Conservation (phyloP, 2,888 invertebrate genomes). For the Hypomecis punctinalis region DNA sequence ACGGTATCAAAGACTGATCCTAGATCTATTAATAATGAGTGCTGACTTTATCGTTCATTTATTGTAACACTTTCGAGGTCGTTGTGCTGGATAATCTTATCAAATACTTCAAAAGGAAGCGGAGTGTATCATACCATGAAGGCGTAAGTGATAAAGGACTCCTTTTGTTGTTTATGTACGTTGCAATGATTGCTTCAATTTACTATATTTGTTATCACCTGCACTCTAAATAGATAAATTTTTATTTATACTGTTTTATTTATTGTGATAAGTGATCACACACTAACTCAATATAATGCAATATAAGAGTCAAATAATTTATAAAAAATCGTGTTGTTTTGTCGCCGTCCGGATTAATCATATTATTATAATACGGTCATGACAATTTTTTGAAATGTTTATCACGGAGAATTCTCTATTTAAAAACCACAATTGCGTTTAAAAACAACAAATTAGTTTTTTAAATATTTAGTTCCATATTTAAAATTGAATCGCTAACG, state of each 20-base stretch:
- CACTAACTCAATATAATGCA: no score
- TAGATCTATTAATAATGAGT: neutral
- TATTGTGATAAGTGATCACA: neutral
- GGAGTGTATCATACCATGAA: slow-evolving; percentile 23
- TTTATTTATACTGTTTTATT: neutral
- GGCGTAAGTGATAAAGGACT: slow-evolving; percentile 20
- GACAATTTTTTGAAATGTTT: no score
- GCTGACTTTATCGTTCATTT: slow-evolving; percentile 18
- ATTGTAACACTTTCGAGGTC: slow-evolving; percentile 29
- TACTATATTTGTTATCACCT: neutral
- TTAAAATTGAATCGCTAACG: no score
- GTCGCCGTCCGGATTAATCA: no score
- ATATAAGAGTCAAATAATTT: no score
- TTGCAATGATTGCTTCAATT: slow-evolving; percentile 1
- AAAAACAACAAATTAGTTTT: no score
- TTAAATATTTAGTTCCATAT: no score
- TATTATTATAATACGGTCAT: no score
- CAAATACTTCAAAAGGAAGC: slow-evolving; percentile 35
- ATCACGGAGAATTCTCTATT: no score
- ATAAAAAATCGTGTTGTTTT: no score
- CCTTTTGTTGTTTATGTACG: slow-evolving; percentile 1
- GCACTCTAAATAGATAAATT: no score
- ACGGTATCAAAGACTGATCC: slow-evolving; percentile 7
- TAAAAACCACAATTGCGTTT: no score
- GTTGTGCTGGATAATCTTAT: slow-evolving; percentile 45